Conservation (phyloP, 1,140 invertebrate species). For the Coenobita brevimanus region DNA sequence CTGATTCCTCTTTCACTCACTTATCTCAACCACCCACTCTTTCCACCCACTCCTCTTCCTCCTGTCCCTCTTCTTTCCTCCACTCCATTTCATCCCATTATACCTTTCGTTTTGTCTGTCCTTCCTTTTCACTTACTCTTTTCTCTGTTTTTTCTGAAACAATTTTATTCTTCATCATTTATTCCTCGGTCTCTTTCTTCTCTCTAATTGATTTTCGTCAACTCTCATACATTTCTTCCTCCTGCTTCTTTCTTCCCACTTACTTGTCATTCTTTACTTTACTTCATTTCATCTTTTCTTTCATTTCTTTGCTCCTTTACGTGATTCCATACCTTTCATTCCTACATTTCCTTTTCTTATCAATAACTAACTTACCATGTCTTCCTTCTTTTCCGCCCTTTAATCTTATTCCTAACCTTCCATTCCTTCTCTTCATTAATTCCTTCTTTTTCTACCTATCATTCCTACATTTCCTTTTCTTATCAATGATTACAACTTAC, state of each 20-base stretch:
- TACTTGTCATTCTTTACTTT: background rate
- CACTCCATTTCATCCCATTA: background rate
- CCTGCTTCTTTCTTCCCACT: background rate
- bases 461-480: no score
- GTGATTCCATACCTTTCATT: no score
- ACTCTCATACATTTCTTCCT: background rate
- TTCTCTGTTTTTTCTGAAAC: background rate
- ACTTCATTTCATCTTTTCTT: background rate
- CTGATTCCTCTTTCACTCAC: background rate
- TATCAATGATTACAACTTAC: no score
- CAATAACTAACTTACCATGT: background rate
- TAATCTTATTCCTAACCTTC: background rate
- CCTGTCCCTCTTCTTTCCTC: background rate
- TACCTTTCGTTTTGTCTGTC: background rate
- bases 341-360: background rate
- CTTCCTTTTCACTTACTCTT: background rate
- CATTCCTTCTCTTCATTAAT: no score
- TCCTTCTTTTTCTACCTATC: no score
- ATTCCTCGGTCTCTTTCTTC: background rate
- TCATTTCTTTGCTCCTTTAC: no score
- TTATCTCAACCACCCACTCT: no score
- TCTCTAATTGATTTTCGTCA: background rate
- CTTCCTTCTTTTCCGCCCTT: background rate
- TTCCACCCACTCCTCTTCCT: no score
- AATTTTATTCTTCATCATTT: background rate